Evolutionary conservation across 2,888 invertebrate genomes (phyloP).

Genomic region (Elegia similella): DNA sequence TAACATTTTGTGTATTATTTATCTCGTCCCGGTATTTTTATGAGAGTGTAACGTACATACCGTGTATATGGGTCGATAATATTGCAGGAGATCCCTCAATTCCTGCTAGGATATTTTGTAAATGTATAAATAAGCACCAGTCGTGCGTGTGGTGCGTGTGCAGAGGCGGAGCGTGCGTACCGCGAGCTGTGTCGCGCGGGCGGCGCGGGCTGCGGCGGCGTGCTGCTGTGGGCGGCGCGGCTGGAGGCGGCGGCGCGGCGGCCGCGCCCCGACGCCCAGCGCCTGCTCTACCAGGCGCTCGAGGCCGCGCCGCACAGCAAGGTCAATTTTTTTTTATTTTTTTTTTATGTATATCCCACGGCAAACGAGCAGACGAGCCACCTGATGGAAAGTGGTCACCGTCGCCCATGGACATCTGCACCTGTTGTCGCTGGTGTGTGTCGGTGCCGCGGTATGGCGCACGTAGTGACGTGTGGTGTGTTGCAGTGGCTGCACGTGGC

Average conservation of each 20-base stretch:
- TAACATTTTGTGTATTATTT: no score
- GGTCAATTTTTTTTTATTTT: no score
- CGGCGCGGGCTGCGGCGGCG: constrained; percentile 24
- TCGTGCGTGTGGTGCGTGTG: background rate
- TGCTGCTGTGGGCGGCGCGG: constrained; percentile 20
- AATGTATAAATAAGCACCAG: no score
- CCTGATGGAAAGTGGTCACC: no score
- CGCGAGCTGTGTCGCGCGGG: constrained; percentile 27
- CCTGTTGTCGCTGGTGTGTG: background rate
- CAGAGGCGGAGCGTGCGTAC: constrained; percentile 21
- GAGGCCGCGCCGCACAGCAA: constrained; percentile 63
- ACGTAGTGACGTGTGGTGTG: background rate
- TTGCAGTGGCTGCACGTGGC: constrained; percentile 50
- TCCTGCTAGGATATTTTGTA: no score
- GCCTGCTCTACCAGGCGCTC: constrained; percentile 74
- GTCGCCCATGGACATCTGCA: no score
- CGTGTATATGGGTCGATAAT: no score
- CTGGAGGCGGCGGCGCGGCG: constrained; percentile 28
- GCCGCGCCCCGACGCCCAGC: constrained; percentile 32
- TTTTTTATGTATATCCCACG: no score
- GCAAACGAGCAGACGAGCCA: no score
- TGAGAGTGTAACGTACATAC: no score
- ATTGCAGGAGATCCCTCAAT: no score
- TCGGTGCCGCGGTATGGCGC: background rate
- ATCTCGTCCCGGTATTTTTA: no score